These are phyloP conservation scores for Diploptera punctata DNA, from an alignment of 2,888 invertebrate species.

Conservation along the genomic window DNA sequence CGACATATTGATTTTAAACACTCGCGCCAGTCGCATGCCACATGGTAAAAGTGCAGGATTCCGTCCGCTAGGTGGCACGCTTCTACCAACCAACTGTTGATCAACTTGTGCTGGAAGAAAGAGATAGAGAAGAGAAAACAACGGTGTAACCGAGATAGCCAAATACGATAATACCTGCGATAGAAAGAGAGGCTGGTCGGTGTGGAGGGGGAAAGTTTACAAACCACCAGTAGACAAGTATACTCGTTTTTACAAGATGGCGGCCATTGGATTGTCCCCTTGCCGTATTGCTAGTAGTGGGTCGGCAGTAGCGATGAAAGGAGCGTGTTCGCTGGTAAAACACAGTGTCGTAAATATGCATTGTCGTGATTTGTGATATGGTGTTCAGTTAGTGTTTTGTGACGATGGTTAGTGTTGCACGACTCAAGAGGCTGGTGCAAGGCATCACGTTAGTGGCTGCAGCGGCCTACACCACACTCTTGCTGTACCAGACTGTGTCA, in stretches of 20 bases:
- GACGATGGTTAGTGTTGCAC: constrained; percentile 39
- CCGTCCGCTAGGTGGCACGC: constrained; percentile 3
- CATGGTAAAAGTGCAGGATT: not conserved
- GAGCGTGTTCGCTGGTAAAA: not conserved
- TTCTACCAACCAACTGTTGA: constrained; percentile 16
- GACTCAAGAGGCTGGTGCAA: constrained; percentile 50
- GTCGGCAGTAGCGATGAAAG: constrained; percentile 14
- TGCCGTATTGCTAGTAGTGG: not conserved
- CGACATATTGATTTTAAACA: too few relatives aligned
- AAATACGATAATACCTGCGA: not conserved
- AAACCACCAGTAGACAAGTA: not conserved
- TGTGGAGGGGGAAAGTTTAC: not conserved
- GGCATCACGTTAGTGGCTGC: constrained; percentile 58
- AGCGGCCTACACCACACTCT: constrained; percentile 66
- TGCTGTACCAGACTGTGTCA: constrained; percentile 66
- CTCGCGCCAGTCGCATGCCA: too few relatives aligned
- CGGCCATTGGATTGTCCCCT: not conserved
- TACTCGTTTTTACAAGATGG: constrained; percentile 28
- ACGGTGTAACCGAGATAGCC: not conserved
- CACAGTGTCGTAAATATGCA: not conserved
- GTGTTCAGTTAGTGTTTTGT: constrained; percentile 19
- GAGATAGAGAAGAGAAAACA: not conserved
- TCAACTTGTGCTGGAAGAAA: not conserved
- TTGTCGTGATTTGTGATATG: not conserved
- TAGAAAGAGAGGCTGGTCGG: not conserved